phyloP scores from a whole-genome alignment of 2,797 vertebrate genomes.

The Hemitrygon akajei region DNA sequence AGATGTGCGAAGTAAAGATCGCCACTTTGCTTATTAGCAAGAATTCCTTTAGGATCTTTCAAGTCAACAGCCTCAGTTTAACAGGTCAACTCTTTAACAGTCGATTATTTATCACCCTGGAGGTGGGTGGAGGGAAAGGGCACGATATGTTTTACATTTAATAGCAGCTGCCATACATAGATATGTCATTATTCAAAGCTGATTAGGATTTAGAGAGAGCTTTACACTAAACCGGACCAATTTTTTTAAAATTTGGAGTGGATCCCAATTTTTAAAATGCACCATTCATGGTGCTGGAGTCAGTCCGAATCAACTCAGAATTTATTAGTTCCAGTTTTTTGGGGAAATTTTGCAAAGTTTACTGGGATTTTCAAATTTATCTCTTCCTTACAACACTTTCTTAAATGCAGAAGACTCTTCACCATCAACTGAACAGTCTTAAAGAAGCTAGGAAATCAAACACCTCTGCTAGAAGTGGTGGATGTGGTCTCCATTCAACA shows the following conservation, averaged over 20 bases:
- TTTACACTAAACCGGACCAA: not conserved
- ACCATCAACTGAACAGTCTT: not conserved
- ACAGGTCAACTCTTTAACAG: too few species aligned
- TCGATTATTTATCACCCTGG: not conserved
- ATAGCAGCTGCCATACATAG: not conserved
- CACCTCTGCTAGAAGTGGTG: not conserved
- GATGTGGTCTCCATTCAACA: too few species aligned
- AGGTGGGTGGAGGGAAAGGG: not conserved
- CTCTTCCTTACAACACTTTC: not conserved
- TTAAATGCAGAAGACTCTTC: not conserved
- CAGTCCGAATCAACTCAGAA: constrained; percentile 3
- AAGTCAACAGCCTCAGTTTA: not conserved
- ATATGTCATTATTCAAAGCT: not conserved
- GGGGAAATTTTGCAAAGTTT: not conserved
- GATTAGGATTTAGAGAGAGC: not conserved
- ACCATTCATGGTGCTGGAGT: constrained; percentile 34
- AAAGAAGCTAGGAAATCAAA: not conserved
- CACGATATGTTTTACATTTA: not conserved
- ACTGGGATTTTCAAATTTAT: not conserved
- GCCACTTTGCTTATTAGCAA: not conserved
- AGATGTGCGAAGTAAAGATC: not conserved
- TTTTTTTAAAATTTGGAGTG: not conserved
- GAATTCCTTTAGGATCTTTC: not conserved
- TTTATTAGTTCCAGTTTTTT: constrained; percentile 5
- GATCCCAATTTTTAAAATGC: constrained; percentile 31